Base-by-base conservation (phyloP, 2,888 invertebrate species). In the Troilus luridus region DNA sequence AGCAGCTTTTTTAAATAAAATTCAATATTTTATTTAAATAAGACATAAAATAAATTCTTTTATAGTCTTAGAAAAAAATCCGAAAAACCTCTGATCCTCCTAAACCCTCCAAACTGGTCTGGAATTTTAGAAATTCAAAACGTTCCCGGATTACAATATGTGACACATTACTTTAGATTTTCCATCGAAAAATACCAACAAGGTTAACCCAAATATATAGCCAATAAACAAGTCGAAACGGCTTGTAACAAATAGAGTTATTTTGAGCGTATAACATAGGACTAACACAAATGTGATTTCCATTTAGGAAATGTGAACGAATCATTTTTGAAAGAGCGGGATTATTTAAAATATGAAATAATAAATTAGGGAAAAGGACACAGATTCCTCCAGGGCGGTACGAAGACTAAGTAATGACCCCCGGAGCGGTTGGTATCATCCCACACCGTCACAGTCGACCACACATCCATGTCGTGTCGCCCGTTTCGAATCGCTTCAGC, bases 231-330 rank as follows among this genome's bases (percentile, higher is more conserved):
- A 85, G 85, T 56, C 85, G 56, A 85, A 56, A 85, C 54, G 41
- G 72, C 85, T 58, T 58, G 56, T 58, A 58, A n/a, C 21, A n/a
- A 85, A 85, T 85, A 54, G 85, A 56, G 85, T 85, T 85, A 85
- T 85, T 85, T n/a, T 56, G n/a, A 56, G n/a, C 56, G n/a, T 54
- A 85, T 85, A 85, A 85, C 56, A 56, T 56, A 85, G 54, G 85
- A n/a, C 85, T 85, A 85, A 85, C 41, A 12, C 56, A 56, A n/a
- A 85, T 56, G 21, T 85, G 85, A 56, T 58, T 85, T 85, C 85
- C 85, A 85, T 85, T 85, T 54, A 85, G 56, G 72, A 77, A 77
- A 77, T 77, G 72, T 77, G 72, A 77, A 77, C 72, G 72, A 77
- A 77, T 77, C 72, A 77, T n/a, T n/a, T 85, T 56, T 85, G 85